Evolutionary conservation across 2,888 invertebrate genomes (phyloP).

Genomic region (Drosophila leonis): DNA sequence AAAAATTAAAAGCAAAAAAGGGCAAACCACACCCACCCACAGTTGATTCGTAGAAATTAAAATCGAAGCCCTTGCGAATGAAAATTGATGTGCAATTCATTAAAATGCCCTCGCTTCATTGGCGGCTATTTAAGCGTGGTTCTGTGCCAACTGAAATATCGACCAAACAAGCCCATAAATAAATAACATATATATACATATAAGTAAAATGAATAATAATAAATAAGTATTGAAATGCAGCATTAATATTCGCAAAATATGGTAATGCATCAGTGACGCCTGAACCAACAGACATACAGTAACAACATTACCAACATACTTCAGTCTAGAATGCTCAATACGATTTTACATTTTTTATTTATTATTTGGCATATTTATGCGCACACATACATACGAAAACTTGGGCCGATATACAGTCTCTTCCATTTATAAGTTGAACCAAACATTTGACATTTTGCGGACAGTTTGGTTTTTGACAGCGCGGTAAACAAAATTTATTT

Average conservation of each 20-base stretch:
- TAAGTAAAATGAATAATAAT: conserved; percentile 15
- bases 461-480: conserved; percentile 49
- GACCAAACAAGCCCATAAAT: conserved; percentile 31
- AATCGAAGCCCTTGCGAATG: conserved; percentile 55
- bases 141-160: conserved; percentile 28
- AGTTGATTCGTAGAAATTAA: conserved; percentile 33
- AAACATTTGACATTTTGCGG: conserved; percentile 60
- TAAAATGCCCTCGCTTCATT: conserved; percentile 70
- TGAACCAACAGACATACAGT: neutral
- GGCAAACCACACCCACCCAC: conserved; percentile 12
- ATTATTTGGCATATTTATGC: conserved; percentile 5
- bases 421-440: conserved; percentile 14
- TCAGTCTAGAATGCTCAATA: conserved; percentile 25
- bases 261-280: neutral
- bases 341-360: conserved; percentile 9
- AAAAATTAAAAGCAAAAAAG: conserved; percentile 32
- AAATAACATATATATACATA: conserved; percentile 10
- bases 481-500: conserved; percentile 30
- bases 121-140: conserved; percentile 60
- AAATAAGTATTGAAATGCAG: conserved; percentile 3
- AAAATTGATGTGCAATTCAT: conserved; percentile 75
- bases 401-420: neutral
- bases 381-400: neutral
- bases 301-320: neutral
- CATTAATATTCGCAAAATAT: conserved; percentile 9